These are phyloP conservation scores for Cladorhizidae sp. DNA, from an alignment of 37 sponge, comb jelly and placozoan genomes.

Conservation along the genomic window DNA sequence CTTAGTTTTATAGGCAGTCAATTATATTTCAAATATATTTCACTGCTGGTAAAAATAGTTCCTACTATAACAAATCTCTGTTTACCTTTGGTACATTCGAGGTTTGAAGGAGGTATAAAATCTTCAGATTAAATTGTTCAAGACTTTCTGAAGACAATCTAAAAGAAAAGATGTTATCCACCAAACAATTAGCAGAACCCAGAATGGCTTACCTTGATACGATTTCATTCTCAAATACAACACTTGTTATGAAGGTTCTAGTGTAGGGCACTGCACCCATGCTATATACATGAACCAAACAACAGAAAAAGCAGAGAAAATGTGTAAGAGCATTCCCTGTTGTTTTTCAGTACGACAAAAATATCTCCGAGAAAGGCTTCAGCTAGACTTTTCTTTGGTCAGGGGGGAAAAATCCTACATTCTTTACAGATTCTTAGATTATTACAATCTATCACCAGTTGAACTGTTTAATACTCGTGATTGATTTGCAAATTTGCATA, in stretches of 20 bases:
- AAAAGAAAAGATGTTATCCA: background rate
- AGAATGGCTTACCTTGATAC: slow-evolving; percentile 58
- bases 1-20: no score
- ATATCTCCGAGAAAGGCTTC: no score
- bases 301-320: no score
- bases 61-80: no score
- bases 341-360: no score
- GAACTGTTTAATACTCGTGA: background rate
- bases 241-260: slow-evolving; percentile 62
- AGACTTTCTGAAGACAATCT: slow-evolving; percentile 54
- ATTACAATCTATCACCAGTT: background rate
- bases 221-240: slow-evolving; percentile 73
- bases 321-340: no score
- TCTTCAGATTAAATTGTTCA: slow-evolving; percentile 29
- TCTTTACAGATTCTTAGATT: background rate
- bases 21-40: no score
- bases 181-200: background rate
- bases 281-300: no score
- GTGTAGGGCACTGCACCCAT: slow-evolving; percentile 38
- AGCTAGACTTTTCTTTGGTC: no score
- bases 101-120: slow-evolving; percentile 40
- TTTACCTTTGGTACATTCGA: slow-evolving; percentile 57
- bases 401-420: no score
- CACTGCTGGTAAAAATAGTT: no score
- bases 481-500: background rate